A percentile compares a stretch with the other conserved stretches of the same genome.
Evolutionary conservation across 1,140 invertebrate species (phyloP).

Genomic region (Eurosta solidaginis): DNA sequence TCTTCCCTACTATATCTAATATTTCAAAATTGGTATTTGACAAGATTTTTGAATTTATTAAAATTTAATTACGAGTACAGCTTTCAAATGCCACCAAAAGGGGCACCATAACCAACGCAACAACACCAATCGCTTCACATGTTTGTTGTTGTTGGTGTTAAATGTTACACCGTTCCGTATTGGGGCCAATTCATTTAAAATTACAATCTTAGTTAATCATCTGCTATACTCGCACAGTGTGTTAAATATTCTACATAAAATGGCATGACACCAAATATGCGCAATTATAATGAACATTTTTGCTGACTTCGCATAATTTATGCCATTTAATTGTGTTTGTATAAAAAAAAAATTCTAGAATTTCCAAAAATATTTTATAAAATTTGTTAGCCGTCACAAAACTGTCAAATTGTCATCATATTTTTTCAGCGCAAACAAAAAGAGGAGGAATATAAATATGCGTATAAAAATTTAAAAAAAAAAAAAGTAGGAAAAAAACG

Average conservation of each 20-base stretch:
- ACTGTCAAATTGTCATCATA: slow-evolving; percentile 12
- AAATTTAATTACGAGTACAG: background rate
- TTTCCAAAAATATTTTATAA: background rate
- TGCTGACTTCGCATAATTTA: background rate
- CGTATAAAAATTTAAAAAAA: background rate
- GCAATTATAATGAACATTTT: background rate
- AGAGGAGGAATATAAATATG: background rate
- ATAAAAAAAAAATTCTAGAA: too few relatives aligned
- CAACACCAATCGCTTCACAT: background rate
- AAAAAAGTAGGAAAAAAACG: background rate
- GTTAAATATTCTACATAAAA: background rate
- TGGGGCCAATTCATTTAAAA: slow-evolving; percentile 26
- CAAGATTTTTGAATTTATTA: slow-evolving; percentile 19
- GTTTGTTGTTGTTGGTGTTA: background rate
- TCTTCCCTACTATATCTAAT: background rate
- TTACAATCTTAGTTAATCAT: background rate
- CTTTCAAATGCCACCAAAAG: background rate
- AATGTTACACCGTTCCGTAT: slow-evolving; percentile 5
- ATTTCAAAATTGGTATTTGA: background rate
- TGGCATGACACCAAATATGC: slow-evolving; percentile 21
- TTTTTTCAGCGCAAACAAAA: background rate
- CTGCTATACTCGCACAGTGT: background rate
- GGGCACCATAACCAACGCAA: background rate
- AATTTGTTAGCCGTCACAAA: slow-evolving; percentile 22
- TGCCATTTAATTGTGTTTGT: background rate